phyloP scores from a whole-genome alignment of 1,140 invertebrate species.

The Zophobas atratus region DNA sequence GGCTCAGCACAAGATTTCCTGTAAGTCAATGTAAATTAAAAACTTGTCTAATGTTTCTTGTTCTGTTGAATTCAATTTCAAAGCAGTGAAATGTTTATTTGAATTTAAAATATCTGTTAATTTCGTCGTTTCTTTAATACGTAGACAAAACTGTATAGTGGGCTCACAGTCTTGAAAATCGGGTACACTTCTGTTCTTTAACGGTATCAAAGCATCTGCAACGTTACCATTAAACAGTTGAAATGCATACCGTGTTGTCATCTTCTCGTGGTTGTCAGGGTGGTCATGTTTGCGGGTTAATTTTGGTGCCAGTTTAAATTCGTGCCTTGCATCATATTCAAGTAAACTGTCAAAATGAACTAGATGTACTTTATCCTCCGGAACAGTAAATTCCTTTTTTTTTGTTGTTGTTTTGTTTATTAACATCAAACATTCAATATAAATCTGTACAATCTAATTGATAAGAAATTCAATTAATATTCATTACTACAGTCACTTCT shows the following conservation, averaged over 20 bases:
- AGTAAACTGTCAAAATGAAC: not conserved
- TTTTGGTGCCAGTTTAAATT: conserved; percentile 4
- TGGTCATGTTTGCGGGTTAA: conserved; percentile 11
- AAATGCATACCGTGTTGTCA: conserved; percentile 18
- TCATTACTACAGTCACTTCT: too few species aligned
- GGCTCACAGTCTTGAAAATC: not conserved
- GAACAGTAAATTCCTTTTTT: conserved; percentile 9
- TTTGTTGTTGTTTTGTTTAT: too few species aligned
- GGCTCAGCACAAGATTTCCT: too few species aligned
- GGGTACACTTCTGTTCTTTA: conserved; percentile 8
- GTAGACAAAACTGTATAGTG: conserved; percentile 6
- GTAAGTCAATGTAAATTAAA: too few species aligned
- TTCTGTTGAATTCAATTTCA: too few species aligned
- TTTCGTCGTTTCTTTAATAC: not conserved
- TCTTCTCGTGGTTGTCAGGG: conserved; percentile 2
- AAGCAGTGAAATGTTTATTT: too few species aligned
- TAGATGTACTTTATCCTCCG: conserved; percentile 6
- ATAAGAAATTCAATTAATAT: too few species aligned
- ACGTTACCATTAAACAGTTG: conserved; percentile 7
- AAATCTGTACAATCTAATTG: too few species aligned
- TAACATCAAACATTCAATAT: too few species aligned
- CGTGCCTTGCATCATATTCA: conserved; percentile 9
- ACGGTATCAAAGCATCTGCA: conserved; percentile 1
- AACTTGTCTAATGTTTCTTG: too few species aligned
- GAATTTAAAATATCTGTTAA: too few species aligned